Evolutionary conservation across 2,888 invertebrate species (phyloP).

Genomic region (Chloroclystis v-ata): DNA sequence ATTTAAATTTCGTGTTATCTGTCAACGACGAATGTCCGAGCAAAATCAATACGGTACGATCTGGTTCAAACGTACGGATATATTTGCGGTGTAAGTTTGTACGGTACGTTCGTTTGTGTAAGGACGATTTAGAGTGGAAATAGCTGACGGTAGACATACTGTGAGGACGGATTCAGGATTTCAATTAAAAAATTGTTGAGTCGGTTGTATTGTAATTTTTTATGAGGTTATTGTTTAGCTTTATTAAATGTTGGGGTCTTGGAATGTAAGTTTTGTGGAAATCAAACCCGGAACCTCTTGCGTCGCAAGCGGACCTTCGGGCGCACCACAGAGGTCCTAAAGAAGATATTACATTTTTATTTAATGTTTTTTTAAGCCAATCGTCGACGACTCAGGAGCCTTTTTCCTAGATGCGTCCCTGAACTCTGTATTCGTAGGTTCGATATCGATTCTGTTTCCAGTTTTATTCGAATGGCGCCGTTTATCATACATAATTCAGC

Average conservation of each 20-base stretch:
- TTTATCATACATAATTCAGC: constrained; percentile 19
- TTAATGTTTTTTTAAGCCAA: too few relatives aligned
- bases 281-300: too few relatives aligned
- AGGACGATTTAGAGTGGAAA: constrained; percentile 23
- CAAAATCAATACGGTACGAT: constrained; percentile 25
- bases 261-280: too few relatives aligned
- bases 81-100: constrained; percentile 1
- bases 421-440: neutral
- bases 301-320: too few relatives aligned
- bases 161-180: neutral
- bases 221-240: too few relatives aligned
- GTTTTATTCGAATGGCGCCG: constrained; percentile 15
- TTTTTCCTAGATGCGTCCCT: neutral
- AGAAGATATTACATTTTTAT: too few relatives aligned
- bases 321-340: too few relatives aligned
- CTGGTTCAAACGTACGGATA: constrained; percentile 2
- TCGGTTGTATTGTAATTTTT: too few relatives aligned
- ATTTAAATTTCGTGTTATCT: neutral
- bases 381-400: too few relatives aligned
- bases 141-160: constrained; percentile 9
- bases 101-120: constrained; percentile 11
- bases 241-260: too few relatives aligned
- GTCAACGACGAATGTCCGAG: neutral
- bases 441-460: constrained; percentile 12
- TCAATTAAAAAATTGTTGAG: too few relatives aligned